These are phyloP conservation scores for Scolanthus callimorphus DNA, from an alignment of 92 coral and sea anemone species.

Conservation along the genomic window DNA sequence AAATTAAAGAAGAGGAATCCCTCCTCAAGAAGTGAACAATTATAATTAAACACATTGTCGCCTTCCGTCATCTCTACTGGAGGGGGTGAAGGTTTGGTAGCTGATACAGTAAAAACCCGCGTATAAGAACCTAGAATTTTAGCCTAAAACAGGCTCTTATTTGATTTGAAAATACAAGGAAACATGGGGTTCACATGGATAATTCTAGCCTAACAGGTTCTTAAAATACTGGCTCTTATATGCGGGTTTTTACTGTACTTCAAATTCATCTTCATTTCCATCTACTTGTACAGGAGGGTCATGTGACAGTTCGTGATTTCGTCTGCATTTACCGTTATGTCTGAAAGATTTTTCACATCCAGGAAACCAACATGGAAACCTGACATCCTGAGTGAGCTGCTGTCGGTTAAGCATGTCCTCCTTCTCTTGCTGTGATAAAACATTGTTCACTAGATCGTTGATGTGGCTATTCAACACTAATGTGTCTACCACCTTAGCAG, in stretches of 20 bases:
- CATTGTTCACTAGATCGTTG: constrained; percentile 6
- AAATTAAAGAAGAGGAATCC: constrained; percentile 47
- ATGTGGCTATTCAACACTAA: constrained; percentile 3
- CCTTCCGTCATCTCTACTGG: not conserved
- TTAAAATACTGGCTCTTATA: too few species aligned
- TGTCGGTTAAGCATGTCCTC: constrained; percentile 48
- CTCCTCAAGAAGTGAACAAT: constrained; percentile 46
- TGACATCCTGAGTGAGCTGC: constrained; percentile 40
- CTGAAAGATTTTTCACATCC: constrained; percentile 60
- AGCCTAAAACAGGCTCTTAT: too few species aligned
- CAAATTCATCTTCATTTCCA: not conserved
- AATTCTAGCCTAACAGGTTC: too few species aligned
- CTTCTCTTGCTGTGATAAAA: constrained; percentile 23
- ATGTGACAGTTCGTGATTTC: constrained; percentile 20
- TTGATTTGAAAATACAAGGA: too few species aligned
- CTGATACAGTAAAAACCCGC: too few species aligned
- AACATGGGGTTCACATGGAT: too few species aligned
- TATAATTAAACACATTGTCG: constrained; percentile 26
- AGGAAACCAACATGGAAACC: constrained; percentile 54
- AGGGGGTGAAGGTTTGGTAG: too few species aligned
- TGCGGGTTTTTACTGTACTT: too few species aligned
- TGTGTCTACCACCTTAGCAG: constrained; percentile 13
- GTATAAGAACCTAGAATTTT: too few species aligned
- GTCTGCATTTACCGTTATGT: constrained; percentile 43
- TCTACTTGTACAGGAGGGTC: constrained; percentile 37